A percentile compares a stretch with the other conserved stretches of the same genome.
Conservation (phyloP, 2,113 vertebrate species). For the Salvelinus sp. region DNA sequence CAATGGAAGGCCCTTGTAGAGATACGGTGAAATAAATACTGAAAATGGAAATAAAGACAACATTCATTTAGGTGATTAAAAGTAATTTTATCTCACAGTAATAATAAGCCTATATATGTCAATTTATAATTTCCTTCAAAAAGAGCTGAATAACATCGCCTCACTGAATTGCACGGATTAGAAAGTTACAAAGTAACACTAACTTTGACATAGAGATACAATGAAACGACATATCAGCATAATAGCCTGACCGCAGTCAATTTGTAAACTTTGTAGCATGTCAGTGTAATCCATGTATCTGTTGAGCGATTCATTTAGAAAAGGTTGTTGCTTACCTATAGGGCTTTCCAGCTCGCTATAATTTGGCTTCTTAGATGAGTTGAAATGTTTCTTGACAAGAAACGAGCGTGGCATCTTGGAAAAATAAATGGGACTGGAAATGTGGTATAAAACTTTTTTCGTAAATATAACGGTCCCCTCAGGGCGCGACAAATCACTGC, state of each 20-base stretch:
- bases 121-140: background rate
- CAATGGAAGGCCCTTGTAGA: constrained; percentile 90
- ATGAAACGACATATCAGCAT: background rate
- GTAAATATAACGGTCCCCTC: constrained; percentile 56
- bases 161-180: constrained; percentile 3
- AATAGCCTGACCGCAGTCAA: constrained; percentile 9
- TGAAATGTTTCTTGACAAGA: constrained; percentile 98
- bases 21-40: constrained; percentile 94
- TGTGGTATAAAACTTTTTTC: constrained; percentile 50
- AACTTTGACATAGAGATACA: too few species aligned
- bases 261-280: background rate
- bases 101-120: background rate
- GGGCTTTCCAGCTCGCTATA: constrained; percentile 97
- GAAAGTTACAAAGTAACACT: background rate
- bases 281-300: background rate
- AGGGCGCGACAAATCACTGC: constrained; percentile 52
- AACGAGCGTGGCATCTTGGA: constrained; percentile 98
- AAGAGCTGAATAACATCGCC: background rate
- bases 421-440: constrained; percentile 37
- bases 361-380: constrained; percentile 95
- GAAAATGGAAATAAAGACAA: constrained; percentile 35
- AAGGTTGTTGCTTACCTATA: constrained; percentile 79
- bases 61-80: background rate
- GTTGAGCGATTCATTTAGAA: constrained; percentile 17
- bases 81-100: background rate